phyloP scores from a whole-genome alignment of 2,113 vertebrate species.

The Trichomycterus rosablanca region DNA sequence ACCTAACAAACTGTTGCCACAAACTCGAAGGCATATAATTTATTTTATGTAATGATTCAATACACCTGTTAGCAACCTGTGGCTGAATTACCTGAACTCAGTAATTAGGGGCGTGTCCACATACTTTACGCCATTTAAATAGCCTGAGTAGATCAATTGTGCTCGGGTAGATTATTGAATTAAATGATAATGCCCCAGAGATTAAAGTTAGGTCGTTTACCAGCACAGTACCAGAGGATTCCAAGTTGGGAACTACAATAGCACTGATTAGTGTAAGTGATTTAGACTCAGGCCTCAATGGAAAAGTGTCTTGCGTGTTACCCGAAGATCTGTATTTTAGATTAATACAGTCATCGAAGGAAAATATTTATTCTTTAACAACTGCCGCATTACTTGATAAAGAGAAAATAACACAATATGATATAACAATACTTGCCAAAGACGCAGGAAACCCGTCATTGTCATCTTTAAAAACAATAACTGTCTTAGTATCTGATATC shows the following conservation, averaged over 20 bases:
- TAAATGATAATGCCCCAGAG: constrained; percentile 72
- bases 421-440: constrained; percentile 38
- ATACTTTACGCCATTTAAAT: too few relatives aligned
- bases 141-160: too few relatives aligned
- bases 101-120: too few relatives aligned
- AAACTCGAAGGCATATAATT: too few relatives aligned
- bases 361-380: constrained; percentile 47
- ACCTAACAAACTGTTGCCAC: too few relatives aligned
- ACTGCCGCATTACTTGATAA: constrained; percentile 43
- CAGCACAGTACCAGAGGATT: constrained; percentile 61
- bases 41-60: too few relatives aligned
- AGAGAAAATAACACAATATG: constrained; percentile 34
- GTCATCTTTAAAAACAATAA: constrained; percentile 43
- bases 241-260: constrained; percentile 44
- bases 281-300: constrained; percentile 46
- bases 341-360: constrained; percentile 26
- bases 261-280: constrained; percentile 49
- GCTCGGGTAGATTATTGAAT: constrained; percentile 51
- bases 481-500: constrained; percentile 47
- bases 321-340: constrained; percentile 39
- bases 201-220: constrained; percentile 78
- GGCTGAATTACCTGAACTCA: too few relatives aligned
- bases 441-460: constrained; percentile 44
- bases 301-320: constrained; percentile 59
- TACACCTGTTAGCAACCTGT: too few relatives aligned